These are phyloP conservation scores for Henricia sp. DNA, from an alignment of 53 echinoderm and acorn worm genomes.

Conservation along the genomic window DNA sequence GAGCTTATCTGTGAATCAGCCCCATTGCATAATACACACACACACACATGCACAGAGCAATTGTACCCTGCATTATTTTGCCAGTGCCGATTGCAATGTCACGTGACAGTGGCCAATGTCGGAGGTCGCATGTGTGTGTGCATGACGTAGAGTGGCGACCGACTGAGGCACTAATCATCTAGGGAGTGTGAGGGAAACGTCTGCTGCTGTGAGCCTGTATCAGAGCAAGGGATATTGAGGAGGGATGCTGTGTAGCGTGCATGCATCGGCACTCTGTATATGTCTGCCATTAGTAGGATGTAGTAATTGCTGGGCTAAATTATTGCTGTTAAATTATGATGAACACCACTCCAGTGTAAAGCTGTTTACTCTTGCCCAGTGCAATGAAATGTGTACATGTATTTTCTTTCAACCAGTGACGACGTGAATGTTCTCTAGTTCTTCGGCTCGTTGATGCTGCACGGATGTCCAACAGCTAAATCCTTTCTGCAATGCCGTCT, in stretches of 20 bases:
- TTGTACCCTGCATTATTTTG: constrained; percentile 32
- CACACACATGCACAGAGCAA: no score
- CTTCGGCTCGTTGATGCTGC: constrained; percentile 13
- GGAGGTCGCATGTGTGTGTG: constrained; percentile 54
- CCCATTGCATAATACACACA: constrained; percentile 42
- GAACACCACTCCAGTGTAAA: constrained; percentile 35
- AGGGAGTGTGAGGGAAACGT: constrained; percentile 60
- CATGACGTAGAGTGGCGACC: constrained; percentile 49
- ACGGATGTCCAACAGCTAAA: constrained; percentile 26
- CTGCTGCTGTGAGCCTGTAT: constrained; percentile 45
- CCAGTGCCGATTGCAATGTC: constrained; percentile 25
- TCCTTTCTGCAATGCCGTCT: constrained; percentile 31
- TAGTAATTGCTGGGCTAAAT: constrained; percentile 56
- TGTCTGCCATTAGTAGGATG: constrained; percentile 52
- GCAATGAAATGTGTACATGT: constrained; percentile 17
- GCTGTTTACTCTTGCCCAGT: constrained; percentile 25
- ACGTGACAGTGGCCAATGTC: constrained; percentile 42
- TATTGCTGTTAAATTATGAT: constrained; percentile 62
- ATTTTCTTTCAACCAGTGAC: constrained; percentile 15
- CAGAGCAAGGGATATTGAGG: constrained; percentile 52
- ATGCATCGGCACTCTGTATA: constrained; percentile 20
- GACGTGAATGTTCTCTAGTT: constrained; percentile 31
- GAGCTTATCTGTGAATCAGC: constrained; percentile 3
- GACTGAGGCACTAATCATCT: constrained; percentile 47
- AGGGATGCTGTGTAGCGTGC: constrained; percentile 19